phyloP scores from a whole-genome alignment of 2,797 vertebrate species.

The Eurystomus glaucurus region DNA sequence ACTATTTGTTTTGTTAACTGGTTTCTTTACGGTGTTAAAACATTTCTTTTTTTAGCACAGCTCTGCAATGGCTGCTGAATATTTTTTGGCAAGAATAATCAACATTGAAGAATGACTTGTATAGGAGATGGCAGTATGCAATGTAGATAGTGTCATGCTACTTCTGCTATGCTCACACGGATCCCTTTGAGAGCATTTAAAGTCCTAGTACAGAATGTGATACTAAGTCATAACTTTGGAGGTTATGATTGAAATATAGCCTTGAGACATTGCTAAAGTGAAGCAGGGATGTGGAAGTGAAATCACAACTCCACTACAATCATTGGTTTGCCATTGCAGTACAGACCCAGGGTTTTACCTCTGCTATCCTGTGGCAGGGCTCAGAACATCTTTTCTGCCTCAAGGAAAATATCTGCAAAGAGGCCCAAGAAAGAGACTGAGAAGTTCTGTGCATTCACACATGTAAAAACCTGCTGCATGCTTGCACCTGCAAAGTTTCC shows the following conservation, averaged over 20 bases:
- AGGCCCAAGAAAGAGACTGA: neutral
- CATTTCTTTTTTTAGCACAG: neutral
- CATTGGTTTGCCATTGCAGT: neutral
- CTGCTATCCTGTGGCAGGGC: neutral
- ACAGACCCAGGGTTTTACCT: neutral
- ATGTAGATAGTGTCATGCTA: neutral
- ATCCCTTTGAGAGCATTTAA: neutral
- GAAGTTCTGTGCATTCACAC: neutral
- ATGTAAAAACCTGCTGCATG: neutral
- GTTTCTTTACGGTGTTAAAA: neutral
- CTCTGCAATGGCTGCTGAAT: neutral
- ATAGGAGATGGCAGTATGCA: neutral
- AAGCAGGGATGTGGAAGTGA: neutral
- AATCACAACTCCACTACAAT: neutral
- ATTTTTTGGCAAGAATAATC: neutral
- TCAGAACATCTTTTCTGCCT: neutral
- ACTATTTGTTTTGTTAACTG: neutral
- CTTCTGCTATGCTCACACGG: neutral
- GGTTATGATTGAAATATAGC: neutral
- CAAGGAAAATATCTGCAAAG: neutral
- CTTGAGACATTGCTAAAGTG: neutral
- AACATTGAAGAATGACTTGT: neutral
- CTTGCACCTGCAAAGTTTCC: neutral
- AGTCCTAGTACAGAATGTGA: neutral
- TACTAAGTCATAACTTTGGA: neutral